phyloP scores from a whole-genome alignment of 2,888 invertebrate species.

The Periphyllus acericola region DNA sequence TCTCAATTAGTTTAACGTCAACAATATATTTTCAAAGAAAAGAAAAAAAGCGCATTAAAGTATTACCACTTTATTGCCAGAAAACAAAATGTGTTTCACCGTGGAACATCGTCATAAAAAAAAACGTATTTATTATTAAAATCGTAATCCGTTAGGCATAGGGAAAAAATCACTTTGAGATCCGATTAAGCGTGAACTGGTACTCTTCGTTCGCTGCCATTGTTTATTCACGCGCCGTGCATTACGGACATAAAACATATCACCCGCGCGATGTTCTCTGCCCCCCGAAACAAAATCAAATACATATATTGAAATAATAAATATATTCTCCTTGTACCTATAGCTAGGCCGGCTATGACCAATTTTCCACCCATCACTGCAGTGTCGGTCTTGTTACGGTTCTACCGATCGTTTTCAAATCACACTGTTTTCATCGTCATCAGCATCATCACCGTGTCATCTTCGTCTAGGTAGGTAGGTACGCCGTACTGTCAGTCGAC shows the following conservation, averaged over 20 bases:
- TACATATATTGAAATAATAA: neutral
- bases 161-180: neutral
- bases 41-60: neutral
- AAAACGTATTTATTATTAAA: slow-evolving; percentile 5
- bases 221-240: neutral
- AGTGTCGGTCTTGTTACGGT: too few species aligned
- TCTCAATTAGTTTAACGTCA: too few species aligned
- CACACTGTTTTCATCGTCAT: neutral
- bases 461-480: neutral
- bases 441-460: neutral
- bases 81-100: neutral
- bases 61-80: neutral
- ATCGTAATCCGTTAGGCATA: neutral
- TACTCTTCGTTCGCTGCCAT: neutral
- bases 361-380: too few species aligned
- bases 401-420: neutral
- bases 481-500: neutral
- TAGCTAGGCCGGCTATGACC: too few species aligned
- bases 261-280: neutral
- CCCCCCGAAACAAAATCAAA: neutral
- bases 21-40: too few species aligned
- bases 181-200: neutral
- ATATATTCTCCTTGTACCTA: neutral
- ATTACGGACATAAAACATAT: neutral
- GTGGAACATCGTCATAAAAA: neutral